Base-by-base conservation (phyloP, 1,140 invertebrate species). In the Melipona quadrifasciata region DNA sequence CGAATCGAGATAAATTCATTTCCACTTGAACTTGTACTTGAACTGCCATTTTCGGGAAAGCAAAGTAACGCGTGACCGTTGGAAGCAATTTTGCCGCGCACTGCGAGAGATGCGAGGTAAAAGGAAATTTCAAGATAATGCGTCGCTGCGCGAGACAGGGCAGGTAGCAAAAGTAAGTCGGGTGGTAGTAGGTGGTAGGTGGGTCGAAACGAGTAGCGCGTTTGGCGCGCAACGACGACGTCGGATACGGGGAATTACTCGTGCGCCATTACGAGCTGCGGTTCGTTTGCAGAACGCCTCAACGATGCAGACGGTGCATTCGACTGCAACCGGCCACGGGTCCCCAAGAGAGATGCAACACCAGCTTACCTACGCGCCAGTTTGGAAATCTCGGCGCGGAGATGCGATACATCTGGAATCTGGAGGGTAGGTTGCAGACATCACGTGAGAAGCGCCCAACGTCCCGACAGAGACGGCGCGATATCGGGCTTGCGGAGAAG, bases 341-440 rank as follows among this genome's bases (percentile, higher is more conserved):
- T 85, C 85, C 86, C 87, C 84, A 72, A 31, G 87, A 89, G 88
- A 71, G 73, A 87, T 89, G 91, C 90, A 87, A 80, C 90, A 87
- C 82, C 86, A 85, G 89, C 89, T 90, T 88, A 90, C 82, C 87
- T 86, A 90, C 86, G 85, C 83, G 86, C 84, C 83, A 88, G 88
- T 91, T 93, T 90, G 81, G 88, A 93, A 93, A 93, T 93, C 92
- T 93, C 90, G 76, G 88, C 87, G 88, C 78, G 87, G 88, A 91
- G 87, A 92, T 91, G 89, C 90, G 90, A 90, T 89, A 89, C 85
- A 84, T 87, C 77, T 88, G 74, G 79, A 47, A 0, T 47, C 39
- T 47, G 39, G 39, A 88, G 85, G 80, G 82, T 75, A 84, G 86
- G 87, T 90, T 89, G 89, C 86, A 91, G 87, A 89, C 89, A 87